Evolutionary conservation across 1,140 invertebrate species (phyloP), one percentile per base, ranked within the genome.

Genomic region (Bradynema listronoti): DNA sequence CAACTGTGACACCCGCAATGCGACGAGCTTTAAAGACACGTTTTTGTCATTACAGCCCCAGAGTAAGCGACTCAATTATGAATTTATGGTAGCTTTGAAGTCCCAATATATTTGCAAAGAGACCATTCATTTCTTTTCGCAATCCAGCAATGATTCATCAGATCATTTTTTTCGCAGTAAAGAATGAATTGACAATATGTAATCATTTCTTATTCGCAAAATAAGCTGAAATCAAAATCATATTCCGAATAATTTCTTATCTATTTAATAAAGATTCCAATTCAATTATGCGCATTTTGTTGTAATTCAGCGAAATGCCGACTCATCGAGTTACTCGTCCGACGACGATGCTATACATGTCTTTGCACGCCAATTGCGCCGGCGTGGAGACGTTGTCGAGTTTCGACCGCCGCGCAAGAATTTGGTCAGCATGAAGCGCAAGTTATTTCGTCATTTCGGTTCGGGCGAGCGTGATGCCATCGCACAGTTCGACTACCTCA

Each of bases 401-500:
- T 58, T 33, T 27, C 16, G 33, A 43, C 57, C 57, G 16, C 27
- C 57, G 14, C 9, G 56, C 22, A 65, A 27, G 25, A 58, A 16
- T 19, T 14, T 60, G 2, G 52, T 29, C 19, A 29, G 16, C 27
- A n/a, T 16, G 11, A 19, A 39, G n/a, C 14, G 25, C 9, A 51
- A 67, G 2, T 14, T 60, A 14, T 60, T 1, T 27, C 62, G 62
- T 14, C 58, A 34, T 22, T 60, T 60, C 57, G 58, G 58, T 14
- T 39, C 22, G 11, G 39, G 66, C 11, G 58, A 60, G 30, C 9
- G 58, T 16, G 19, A 66, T 1, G 58, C 58, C 9, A n/a, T 60
- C 25, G 36, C 62, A 11, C 63, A 60, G 34, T 60, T 60, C 62
- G 58, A 60, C 19, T 60, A 60, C 34, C 62, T 60, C 11, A 22